A percentile compares a stretch with the other conserved stretches of the same genome.
phyloP scores from a whole-genome alignment of 1,140 invertebrate genomes.

The Zaprionus ghesquierei region DNA sequence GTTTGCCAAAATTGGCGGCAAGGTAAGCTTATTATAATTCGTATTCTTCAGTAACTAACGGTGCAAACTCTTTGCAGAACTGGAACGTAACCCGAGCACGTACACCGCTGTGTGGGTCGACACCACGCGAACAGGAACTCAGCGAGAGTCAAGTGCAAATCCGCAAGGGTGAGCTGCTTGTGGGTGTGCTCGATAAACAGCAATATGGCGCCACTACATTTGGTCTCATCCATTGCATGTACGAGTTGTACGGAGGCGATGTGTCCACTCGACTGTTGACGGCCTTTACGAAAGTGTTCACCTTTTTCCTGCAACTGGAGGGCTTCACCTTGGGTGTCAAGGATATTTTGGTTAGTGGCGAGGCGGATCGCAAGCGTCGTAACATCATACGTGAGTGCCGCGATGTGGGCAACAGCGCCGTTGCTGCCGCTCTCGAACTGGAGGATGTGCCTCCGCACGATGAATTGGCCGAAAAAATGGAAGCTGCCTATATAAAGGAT shows the following conservation, averaged over 20 bases:
- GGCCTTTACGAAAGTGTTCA: constrained; percentile 96
- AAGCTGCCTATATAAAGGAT: constrained; percentile 89
- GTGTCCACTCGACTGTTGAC: constrained; percentile 92
- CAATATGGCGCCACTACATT: constrained; percentile 97
- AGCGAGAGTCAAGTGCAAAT: constrained; percentile 96
- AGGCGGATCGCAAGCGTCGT: constrained; percentile 89
- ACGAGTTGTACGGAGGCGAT: constrained; percentile 96
- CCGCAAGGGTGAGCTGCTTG: constrained; percentile 92
- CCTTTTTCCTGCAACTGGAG: constrained; percentile 92
- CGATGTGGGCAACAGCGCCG: constrained; percentile 85
- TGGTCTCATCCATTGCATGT: constrained; percentile 96
- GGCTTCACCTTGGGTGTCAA: constrained; percentile 98
- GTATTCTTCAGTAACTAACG: neutral
- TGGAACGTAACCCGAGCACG: constrained; percentile 87
- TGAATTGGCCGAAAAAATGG: constrained; percentile 87
- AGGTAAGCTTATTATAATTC: constrained; percentile 83
- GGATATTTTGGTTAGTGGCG: constrained; percentile 93
- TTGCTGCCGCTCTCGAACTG: constrained; percentile 88
- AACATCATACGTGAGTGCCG: constrained; percentile 88
- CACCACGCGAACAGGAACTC: constrained; percentile 85
- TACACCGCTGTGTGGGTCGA: constrained; percentile 86
- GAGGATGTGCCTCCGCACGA: constrained; percentile 83
- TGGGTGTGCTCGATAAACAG: constrained; percentile 98
- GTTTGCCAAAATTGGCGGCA: constrained; percentile 92
- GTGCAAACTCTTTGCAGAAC: constrained; percentile 35